Percentiles rank a stretch among this genome's conserved stretches.
Evolutionary conservation across 2,888 invertebrate genomes (phyloP).

Genomic region (Cryptosula pallasiana): DNA sequence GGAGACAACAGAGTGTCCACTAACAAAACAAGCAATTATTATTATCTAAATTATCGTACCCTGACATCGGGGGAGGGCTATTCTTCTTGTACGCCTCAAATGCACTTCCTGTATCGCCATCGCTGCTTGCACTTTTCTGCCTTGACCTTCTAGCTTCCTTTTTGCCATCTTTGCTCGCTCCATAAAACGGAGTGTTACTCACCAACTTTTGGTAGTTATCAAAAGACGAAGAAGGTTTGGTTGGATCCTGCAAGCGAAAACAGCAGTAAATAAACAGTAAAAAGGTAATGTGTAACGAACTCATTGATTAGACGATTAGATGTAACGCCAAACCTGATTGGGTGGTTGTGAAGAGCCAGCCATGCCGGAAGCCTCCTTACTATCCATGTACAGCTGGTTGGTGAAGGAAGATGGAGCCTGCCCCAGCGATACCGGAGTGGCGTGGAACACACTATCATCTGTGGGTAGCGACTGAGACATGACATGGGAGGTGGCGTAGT

Average conservation of each 20-base stretch:
- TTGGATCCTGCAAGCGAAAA: not conserved
- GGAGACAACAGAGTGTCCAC: too few relatives aligned
- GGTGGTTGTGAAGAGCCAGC: not conserved
- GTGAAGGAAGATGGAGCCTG: constrained; percentile 29
- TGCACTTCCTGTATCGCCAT: constrained; percentile 20
- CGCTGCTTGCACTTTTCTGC: not conserved
- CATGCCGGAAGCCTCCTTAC: constrained; percentile 32
- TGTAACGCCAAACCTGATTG: not conserved
- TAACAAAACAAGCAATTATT: too few relatives aligned
- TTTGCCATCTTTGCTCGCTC: constrained; percentile 27
- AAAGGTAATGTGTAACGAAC: not conserved
- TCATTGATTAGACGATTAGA: too few relatives aligned
- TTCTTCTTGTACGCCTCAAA: constrained; percentile 36
- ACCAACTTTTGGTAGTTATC: constrained; percentile 41
- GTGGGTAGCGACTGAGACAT: not conserved
- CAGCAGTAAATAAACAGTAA: not conserved
- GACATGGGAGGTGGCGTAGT: not conserved
- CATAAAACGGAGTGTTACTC: constrained; percentile 39
- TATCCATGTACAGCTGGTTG: constrained; percentile 48
- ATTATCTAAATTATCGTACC: too few relatives aligned
- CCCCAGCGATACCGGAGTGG: not conserved
- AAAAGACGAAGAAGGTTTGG: constrained; percentile 30
- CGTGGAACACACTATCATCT: constrained; percentile 19
- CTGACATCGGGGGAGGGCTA: constrained; percentile 14
- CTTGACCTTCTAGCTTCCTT: not conserved